Evolutionary conservation across 2,888 invertebrate genomes (phyloP).

Genomic region (Kuschelorhynchus macadamiae): DNA sequence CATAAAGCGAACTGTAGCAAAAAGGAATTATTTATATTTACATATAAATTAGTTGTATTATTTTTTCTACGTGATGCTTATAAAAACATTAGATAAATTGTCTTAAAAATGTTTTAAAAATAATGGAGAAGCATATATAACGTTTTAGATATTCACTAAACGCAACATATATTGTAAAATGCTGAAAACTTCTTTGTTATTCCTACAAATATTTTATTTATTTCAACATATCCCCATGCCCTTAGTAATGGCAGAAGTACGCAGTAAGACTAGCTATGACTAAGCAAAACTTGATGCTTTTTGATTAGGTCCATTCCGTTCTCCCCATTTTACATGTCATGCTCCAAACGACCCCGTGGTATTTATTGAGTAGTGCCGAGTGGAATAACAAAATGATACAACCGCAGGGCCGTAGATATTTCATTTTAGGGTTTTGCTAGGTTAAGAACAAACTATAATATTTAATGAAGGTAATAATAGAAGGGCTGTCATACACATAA

Average conservation of each 20-base stretch:
- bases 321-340: conserved; percentile 33
- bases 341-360: conserved; percentile 24
- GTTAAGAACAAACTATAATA: too few species aligned
- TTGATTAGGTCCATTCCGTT: conserved; percentile 27
- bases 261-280: conserved; percentile 36
- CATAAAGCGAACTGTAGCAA: too few species aligned
- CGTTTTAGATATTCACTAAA: too few species aligned
- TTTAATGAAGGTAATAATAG: too few species aligned
- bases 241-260: conserved; percentile 11
- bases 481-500: too few species aligned
- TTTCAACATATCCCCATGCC: conserved; percentile 12
- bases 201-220: too few species aligned
- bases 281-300: conserved; percentile 33
- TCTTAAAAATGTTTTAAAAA: background rate
- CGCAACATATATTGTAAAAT: too few species aligned
- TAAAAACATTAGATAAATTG: background rate
- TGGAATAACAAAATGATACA: conserved; percentile 2
- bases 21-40: too few species aligned
- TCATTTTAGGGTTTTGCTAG: too few species aligned
- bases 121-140: background rate
- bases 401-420: conserved; percentile 1
- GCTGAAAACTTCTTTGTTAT: too few species aligned
- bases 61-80: too few species aligned
- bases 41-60: too few species aligned
- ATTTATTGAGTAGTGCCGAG: conserved; percentile 25